Evolutionary conservation across 2,888 invertebrate genomes (phyloP).

Genomic region (Trachelus iudaicus): DNA sequence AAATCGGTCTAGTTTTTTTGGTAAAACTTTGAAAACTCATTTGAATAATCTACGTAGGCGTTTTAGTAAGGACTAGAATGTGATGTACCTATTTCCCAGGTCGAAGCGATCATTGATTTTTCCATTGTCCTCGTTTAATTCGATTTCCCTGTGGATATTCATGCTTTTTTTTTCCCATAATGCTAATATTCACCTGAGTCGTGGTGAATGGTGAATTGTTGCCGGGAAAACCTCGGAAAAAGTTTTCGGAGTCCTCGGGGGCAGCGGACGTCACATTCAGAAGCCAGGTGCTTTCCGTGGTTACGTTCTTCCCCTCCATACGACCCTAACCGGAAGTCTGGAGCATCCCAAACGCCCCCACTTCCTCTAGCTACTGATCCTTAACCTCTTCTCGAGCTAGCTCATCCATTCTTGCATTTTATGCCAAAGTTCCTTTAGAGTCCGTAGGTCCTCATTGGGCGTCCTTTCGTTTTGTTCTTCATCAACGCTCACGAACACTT

Average conservation of each 20-base stretch:
- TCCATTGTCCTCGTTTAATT: neutral
- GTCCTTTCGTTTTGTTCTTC: neutral
- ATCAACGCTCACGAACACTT: neutral
- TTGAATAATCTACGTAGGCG: neutral
- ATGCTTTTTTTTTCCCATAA: neutral
- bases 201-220: constrained; percentile 64
- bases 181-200: constrained; percentile 50
- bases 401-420: constrained; percentile 42
- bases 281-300: constrained; percentile 61
- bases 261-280: constrained; percentile 57
- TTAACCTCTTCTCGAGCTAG: neutral
- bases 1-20: neutral
- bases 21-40: neutral
- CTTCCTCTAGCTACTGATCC: constrained; percentile 37
- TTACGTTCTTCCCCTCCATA: constrained; percentile 64
- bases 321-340: constrained; percentile 61
- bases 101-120: constrained; percentile 4
- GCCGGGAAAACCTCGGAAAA: constrained; percentile 59
- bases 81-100: neutral
- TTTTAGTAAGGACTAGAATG: neutral
- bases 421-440: constrained; percentile 29
- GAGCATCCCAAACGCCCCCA: constrained; percentile 61
- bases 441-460: neutral
- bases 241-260: constrained; percentile 47
- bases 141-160: neutral